Conservation (phyloP, 2,888 invertebrate genomes). For the Athalia circularis region DNA sequence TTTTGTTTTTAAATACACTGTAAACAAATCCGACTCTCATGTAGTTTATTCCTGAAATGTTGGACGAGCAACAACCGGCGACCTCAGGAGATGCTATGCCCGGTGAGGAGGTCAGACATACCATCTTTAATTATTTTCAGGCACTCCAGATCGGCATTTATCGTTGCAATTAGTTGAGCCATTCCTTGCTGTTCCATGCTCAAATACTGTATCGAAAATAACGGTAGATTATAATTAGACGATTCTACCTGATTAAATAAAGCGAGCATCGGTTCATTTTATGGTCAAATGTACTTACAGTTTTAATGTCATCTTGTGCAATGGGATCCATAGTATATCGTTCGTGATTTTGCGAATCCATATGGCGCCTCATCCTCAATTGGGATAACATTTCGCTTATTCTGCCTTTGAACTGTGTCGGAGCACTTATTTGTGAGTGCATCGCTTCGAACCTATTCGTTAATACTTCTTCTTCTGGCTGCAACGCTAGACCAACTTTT, state of each 20-base stretch:
- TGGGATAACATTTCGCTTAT: constrained; percentile 93
- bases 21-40: background rate
- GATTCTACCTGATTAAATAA: background rate
- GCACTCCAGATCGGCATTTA: constrained; percentile 87
- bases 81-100: constrained; percentile 65
- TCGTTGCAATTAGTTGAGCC: constrained; percentile 88
- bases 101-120: constrained; percentile 77
- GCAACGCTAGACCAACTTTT: constrained; percentile 91
- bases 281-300: constrained; percentile 67
- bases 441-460: constrained; percentile 91
- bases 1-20: background rate
- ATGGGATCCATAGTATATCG: constrained; percentile 86
- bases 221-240: background rate
- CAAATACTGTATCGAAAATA: constrained; percentile 79
- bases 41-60: background rate
- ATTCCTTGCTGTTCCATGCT: constrained; percentile 93
- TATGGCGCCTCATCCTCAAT: constrained; percentile 83
- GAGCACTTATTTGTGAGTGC: constrained; percentile 90
- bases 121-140: constrained; percentile 88
- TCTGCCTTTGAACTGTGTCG: constrained; percentile 95
- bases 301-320: constrained; percentile 78
- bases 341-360: constrained; percentile 79
- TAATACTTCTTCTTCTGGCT: constrained; percentile 93
- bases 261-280: background rate
- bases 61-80: background rate